A percentile compares a stretch with the other conserved stretches of the same genome.
Conservation (phyloP, 1,140 invertebrate species). For the Bombus sibiricus region DNA sequence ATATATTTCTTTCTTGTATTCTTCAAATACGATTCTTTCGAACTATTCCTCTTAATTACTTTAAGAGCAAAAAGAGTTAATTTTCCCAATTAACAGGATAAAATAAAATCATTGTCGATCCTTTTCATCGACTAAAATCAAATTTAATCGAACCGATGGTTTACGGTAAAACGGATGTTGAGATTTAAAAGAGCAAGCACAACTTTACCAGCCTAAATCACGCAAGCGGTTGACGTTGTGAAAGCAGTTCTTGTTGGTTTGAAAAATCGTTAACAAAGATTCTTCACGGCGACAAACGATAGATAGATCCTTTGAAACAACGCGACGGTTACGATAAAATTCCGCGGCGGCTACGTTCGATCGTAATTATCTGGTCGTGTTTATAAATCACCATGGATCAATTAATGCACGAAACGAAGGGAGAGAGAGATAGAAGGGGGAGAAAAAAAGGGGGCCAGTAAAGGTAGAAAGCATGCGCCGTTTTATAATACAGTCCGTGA, state of each 20-base stretch:
- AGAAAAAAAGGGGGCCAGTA: not conserved
- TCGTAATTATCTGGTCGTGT: slow-evolving; percentile 57
- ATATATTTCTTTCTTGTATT: too few relatives aligned
- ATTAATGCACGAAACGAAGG: slow-evolving; percentile 44
- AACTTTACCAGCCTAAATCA: not conserved
- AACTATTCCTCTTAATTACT: too few relatives aligned
- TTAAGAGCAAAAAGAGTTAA: not conserved
- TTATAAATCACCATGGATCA: slow-evolving; percentile 64
- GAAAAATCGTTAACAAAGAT: not conserved
- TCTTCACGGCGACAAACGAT: not conserved
- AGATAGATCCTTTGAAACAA: slow-evolving; percentile 19
- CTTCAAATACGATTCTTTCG: too few relatives aligned
- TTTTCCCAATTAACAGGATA: not conserved
- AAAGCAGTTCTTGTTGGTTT: not conserved
- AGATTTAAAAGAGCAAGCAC: not conserved
- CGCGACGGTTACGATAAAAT: not conserved
- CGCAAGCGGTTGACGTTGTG: not conserved
- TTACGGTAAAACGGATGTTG: too few relatives aligned
- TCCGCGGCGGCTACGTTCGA: not conserved
- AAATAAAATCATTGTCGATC: not conserved
- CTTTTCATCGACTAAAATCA: too few relatives aligned
- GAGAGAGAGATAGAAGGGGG: not conserved
- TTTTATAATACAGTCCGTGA: slow-evolving; percentile 61
- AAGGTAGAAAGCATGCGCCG: slow-evolving; percentile 35
- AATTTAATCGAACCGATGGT: not conserved